Base-by-base conservation (phyloP, 2,797 vertebrate genomes). In the Falco peregrinus region DNA sequence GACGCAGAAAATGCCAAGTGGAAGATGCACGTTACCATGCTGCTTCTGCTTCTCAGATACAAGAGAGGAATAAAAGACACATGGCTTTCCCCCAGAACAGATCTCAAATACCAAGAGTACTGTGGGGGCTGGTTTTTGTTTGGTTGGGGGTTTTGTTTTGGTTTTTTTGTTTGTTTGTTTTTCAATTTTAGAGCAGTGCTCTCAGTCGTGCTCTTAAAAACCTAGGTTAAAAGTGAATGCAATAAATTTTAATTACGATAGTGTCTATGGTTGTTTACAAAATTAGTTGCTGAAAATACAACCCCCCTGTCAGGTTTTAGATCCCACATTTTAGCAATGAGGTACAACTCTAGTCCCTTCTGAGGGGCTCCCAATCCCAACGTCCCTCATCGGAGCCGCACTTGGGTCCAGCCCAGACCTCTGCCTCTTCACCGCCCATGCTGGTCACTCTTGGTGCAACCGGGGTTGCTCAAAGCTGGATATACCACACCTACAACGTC, bases 321-420 rank as follows among this genome's bases (percentile, higher is more conserved):
- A 64, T 7, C 25, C 85, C 63, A 7, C 4, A 1, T 28, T 77
- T 24, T n/a, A 51, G 37, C 39, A 33, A 39, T 4, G 35, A 77
- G 65, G 41, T 6, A 47, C 20, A 35, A 41, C 4, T 1, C 7
- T 39, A 57, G 31, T 2, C 37, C 7, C 29, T 41, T 31, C 5
- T 31, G 57, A 11, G 51, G 43, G 37, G 9, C 25, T 48, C 82
- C 57, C 1, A 1, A 3, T 37, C 13, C 10, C 28, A 50, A 20
- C 45, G 1, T 6, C 19, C 11, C 24, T 9, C 20, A 14, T 4
- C 1, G 8, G 37, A 43, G 31, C 59, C 1, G 2, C 4, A 47
- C 87, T 26, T 1, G 1, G 37, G 20, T 39, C 71, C 56, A 50
- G 76, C 67, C 31, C 50, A 4, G 15, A 31, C 31, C 31, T 25